Evolutionary conservation across 1,140 invertebrate genomes (phyloP).

Genomic region (Lepidostoma basale): DNA sequence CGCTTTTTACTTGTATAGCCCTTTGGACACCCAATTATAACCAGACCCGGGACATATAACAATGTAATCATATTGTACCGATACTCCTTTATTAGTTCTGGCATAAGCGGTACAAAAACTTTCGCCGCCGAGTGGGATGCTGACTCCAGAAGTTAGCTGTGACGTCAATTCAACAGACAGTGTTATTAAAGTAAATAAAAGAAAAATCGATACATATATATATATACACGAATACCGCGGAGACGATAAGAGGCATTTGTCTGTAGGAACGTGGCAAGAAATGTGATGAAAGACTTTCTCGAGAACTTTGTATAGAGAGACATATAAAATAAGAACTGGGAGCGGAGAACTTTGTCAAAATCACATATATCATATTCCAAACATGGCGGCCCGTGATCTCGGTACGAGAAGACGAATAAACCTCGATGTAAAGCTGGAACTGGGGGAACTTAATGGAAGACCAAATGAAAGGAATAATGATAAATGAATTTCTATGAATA

Average conservation of each 20-base stretch:
- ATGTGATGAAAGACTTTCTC: conserved; percentile 41
- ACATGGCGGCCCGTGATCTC: conserved; percentile 24
- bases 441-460: conserved; percentile 20
- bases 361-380: conserved; percentile 44
- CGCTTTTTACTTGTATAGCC: background rate
- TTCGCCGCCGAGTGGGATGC: background rate
- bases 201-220: conserved; percentile 31
- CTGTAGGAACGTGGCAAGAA: conserved; percentile 36
- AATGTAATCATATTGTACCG: background rate
- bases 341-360: conserved; percentile 45
- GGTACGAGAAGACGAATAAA: conserved; percentile 12
- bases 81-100: conserved; percentile 5
- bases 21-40: background rate
- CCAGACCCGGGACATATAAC: background rate
- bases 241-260: conserved; percentile 31
- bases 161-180: conserved; percentile 21
- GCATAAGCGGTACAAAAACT: background rate
- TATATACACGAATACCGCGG: conserved; percentile 1
- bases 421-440: background rate
- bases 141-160: conserved; percentile 21
- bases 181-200: conserved; percentile 39
- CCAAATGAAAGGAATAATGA: conserved; percentile 39
- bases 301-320: conserved; percentile 32
- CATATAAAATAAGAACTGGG: conserved; percentile 26
- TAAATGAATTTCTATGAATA: conserved; percentile 38